A percentile compares a stretch with the other conserved stretches of the same genome.
phyloP scores from a whole-genome alignment of 2,888 invertebrate genomes.

The Therioaphis trifolii region DNA sequence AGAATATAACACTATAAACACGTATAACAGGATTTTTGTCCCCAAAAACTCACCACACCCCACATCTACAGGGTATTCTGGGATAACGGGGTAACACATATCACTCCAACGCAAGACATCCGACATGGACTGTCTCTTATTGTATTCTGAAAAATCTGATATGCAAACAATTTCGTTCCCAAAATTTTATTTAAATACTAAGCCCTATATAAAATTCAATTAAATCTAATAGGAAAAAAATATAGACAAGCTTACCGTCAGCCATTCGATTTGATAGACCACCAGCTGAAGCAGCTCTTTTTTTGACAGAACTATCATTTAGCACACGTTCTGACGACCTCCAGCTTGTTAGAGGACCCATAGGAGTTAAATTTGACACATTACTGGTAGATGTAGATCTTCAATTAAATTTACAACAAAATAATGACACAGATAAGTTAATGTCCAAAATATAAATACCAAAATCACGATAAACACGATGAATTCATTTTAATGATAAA shows the following conservation, averaged over 20 bases:
- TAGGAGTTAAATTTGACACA: constrained; percentile 77
- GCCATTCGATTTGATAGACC: constrained; percentile 70
- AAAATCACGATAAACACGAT: background rate
- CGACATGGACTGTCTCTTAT: constrained; percentile 47
- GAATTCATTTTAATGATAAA: background rate
- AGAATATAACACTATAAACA: constrained; percentile 12
- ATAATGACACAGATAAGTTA: constrained; percentile 30
- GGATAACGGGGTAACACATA: constrained; percentile 58
- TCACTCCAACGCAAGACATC: constrained; percentile 47
- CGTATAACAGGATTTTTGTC: constrained; percentile 40
- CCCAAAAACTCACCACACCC: constrained; percentile 56
- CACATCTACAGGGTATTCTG: constrained; percentile 52
- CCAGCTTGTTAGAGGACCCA: constrained; percentile 75
- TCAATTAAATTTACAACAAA: constrained; percentile 66
- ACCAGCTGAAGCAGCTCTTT: constrained; percentile 80
- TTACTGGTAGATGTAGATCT: constrained; percentile 91
- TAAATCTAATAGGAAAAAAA: background rate
- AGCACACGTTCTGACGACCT: constrained; percentile 87
- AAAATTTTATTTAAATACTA: background rate
- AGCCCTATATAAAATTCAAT: background rate
- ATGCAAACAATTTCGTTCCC: constrained; percentile 36
- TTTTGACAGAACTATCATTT: constrained; percentile 72
- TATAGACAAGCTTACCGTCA: constrained; percentile 66
- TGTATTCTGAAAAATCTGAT: constrained; percentile 58
- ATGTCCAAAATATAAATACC: constrained; percentile 38